These are phyloP conservation scores for Sternarchorhynchus goeldii DNA, from an alignment of 2,797 vertebrate species.

Conservation along the genomic window DNA sequence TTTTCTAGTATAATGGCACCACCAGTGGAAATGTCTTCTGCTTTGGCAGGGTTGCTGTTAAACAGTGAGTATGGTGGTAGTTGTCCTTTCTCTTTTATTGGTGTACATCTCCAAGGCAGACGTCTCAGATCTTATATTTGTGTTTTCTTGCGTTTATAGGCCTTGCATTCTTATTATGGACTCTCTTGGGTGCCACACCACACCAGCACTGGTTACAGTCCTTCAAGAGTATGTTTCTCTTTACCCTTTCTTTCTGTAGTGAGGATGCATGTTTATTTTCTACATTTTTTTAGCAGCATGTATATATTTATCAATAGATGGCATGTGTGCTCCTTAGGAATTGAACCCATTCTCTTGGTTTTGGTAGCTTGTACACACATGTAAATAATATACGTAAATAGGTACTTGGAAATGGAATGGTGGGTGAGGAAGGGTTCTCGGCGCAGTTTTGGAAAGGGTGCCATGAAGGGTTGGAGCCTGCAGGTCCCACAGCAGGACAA, in stretches of 20 bases:
- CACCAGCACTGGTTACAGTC: conserved; percentile 81
- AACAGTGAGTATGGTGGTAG: conserved; percentile 40
- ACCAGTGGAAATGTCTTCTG: neutral
- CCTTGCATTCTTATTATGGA: conserved; percentile 88
- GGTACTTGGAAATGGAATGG: conserved; percentile 87
- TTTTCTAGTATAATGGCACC: conserved; percentile 5
- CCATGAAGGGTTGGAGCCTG: conserved; percentile 83
- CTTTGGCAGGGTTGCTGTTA: neutral
- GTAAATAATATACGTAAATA: conserved; percentile 46
- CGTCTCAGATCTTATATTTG: neutral
- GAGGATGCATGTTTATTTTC: no score
- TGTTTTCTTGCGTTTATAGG: conserved; percentile 59
- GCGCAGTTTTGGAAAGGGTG: conserved; percentile 82
- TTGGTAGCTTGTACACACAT: neutral
- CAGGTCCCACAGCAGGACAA: conserved; percentile 87
- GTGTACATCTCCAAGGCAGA: neutral
- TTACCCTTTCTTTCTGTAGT: no score
- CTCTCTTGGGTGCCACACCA: conserved; percentile 78
- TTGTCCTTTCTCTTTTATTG: neutral
- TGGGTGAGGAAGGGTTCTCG: conserved; percentile 81
- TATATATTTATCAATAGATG: no score
- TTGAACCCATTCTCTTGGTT: no score
- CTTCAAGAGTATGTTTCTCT: conserved; percentile 80
- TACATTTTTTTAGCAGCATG: no score
- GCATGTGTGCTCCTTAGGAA: no score